Evolutionary conservation across 2,888 invertebrate species (phyloP).

Genomic region (Micoletzkya japonica): DNA sequence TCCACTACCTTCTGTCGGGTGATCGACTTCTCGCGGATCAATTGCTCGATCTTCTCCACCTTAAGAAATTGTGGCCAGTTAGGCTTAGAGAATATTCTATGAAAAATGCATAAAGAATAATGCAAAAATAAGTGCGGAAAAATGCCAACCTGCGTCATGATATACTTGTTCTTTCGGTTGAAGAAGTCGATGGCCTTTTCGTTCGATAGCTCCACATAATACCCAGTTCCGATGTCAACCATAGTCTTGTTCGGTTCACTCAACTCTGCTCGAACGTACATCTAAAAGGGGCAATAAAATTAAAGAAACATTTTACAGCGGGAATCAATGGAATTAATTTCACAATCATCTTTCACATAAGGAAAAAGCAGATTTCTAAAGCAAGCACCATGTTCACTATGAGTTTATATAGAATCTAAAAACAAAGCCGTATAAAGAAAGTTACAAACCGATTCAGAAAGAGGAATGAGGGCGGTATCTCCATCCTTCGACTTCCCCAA

Average conservation of each 20-base stretch:
- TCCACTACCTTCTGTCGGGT: constrained; percentile 41
- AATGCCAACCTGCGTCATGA: constrained; percentile 80
- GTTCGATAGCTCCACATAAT: constrained; percentile 87
- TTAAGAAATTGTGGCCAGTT: constrained; percentile 15
- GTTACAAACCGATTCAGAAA: constrained; percentile 80
- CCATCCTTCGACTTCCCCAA: constrained; percentile 32
- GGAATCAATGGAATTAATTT: neutral
- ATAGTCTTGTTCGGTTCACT: constrained; percentile 83
- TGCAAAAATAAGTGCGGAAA: neutral
- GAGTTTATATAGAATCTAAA: constrained; percentile 5
- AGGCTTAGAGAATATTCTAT: no score
- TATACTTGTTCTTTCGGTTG: constrained; percentile 84
- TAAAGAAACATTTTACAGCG: constrained; percentile 13
- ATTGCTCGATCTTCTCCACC: constrained; percentile 41
- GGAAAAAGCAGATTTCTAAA: neutral
- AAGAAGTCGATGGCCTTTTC: constrained; percentile 87
- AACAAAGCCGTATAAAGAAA: no score
- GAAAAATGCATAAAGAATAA: neutral
- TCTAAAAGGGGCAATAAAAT: constrained; percentile 71
- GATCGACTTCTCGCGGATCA: constrained; percentile 38
- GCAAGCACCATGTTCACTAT: neutral
- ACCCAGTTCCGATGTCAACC: constrained; percentile 94
- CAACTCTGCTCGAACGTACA: constrained; percentile 91
- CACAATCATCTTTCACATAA: neutral
- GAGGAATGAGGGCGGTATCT: constrained; percentile 77